These are phyloP conservation scores for Dynastes maya DNA, from an alignment of 2,888 invertebrate species.

Conservation along the genomic window DNA sequence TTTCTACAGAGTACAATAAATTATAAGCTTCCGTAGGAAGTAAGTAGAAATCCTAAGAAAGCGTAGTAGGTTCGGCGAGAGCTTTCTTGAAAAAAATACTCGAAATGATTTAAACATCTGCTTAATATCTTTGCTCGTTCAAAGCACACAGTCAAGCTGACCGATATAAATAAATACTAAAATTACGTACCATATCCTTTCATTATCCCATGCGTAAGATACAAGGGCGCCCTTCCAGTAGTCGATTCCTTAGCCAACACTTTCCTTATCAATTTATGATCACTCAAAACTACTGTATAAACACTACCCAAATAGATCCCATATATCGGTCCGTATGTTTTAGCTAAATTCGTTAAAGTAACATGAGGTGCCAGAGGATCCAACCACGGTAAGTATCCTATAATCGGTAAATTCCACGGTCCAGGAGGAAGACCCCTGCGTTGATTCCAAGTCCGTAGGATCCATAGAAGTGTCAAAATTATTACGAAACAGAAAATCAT, in stretches of 20 bases:
- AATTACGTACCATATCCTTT: slow-evolving; percentile 84
- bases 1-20: background rate
- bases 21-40: no score
- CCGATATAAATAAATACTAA: background rate
- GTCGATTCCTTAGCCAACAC: slow-evolving; percentile 82
- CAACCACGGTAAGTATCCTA: slow-evolving; percentile 86
- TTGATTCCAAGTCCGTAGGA: slow-evolving; percentile 50
- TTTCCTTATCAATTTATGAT: slow-evolving; percentile 81
- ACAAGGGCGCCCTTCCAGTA: slow-evolving; percentile 86
- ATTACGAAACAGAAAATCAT: slow-evolving; percentile 52
- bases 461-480: slow-evolving; percentile 49
- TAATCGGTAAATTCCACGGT: slow-evolving; percentile 83
- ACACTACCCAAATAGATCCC: slow-evolving; percentile 83
- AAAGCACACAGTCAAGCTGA: no score
- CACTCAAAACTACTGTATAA: slow-evolving; percentile 84
- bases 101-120: no score
- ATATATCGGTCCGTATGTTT: slow-evolving; percentile 83
- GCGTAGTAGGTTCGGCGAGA: no score
- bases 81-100: no score
- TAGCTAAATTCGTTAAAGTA: slow-evolving; percentile 78
- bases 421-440: slow-evolving; percentile 79
- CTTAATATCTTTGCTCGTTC: no score
- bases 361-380: slow-evolving; percentile 80
- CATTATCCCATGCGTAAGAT: slow-evolving; percentile 90
- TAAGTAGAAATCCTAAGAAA: background rate